Evolutionary conservation across 1,140 invertebrate genomes (phyloP), one percentile per base, ranked within the genome.

Genomic region (Hesperophylax magnus): DNA sequence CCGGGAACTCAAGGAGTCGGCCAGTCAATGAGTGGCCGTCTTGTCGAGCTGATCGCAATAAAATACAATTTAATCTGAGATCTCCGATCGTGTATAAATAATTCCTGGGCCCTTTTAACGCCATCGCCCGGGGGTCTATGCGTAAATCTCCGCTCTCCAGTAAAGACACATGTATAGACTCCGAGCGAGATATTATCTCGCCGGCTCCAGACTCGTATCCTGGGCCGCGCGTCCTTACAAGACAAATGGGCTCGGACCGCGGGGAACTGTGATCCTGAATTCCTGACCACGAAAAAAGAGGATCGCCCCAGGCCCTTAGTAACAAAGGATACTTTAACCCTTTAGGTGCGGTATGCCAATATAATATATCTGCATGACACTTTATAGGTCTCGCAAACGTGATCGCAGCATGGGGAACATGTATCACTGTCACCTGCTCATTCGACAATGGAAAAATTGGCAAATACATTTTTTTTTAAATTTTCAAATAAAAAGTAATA

Each of bases 11-110:
- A 0, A 6, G 34, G 8, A 5, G 9, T 39, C 34, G 34, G 5
- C 6, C 34, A 39, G 34, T 39, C 34, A 39, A 39, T 1, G 5
- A 39, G 34, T 47, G 39, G 39, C 11, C 63, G 22, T 31, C 22
- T 11, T 34, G 22, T 27, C 22, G 22, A 18, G 67, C 39, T 18
- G 67, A 71, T 52, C 67, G 67, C 47, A 71, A 71, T 71, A 71
- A 71, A 65, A 52, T 71, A 71, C 67, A 71, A 53, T 71, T 71
- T 71, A 71, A 71, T 71, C 67, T 53, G 67, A 15, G 18, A 71
- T 39, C 34, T 71, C 47, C 67, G 17, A 71, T 71, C 67, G 67
- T 71, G 67, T 71, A 20, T 71, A 47, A 47, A 47, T 71, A 71
- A 71, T 71, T 71, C 67, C 39, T 39, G 34, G 67, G 6, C 18